A percentile compares a stretch with the other conserved stretches of the same genome.
These are phyloP conservation scores for Hypomecis atomaria DNA, from an alignment of 2,888 invertebrate genomes.

Conservation along the genomic window DNA sequence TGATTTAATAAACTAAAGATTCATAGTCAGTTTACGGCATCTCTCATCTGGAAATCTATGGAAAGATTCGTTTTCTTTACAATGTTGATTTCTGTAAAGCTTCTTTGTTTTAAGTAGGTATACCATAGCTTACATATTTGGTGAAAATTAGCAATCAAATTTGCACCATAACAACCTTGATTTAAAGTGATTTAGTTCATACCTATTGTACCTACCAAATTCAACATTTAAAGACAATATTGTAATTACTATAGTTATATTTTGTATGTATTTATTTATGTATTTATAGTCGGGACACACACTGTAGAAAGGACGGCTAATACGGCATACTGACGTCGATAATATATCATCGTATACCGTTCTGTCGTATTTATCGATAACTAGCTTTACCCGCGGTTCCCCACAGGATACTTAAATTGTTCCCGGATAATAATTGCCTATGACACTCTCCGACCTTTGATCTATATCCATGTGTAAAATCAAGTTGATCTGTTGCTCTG, in stretches of 20 bases:
- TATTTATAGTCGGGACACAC: slow-evolving; percentile 25
- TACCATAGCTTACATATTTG: neutral
- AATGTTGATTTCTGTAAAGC: too few relatives aligned
- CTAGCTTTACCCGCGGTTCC: neutral
- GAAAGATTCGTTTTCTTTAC: too few relatives aligned
- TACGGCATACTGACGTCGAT: neutral
- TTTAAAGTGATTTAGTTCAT: neutral
- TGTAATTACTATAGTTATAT: slow-evolving; percentile 8
- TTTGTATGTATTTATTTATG: slow-evolving; percentile 5
- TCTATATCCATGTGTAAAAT: too few relatives aligned
- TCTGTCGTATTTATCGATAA: neutral
- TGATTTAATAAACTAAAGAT: too few relatives aligned
- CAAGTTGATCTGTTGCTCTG: too few relatives aligned
- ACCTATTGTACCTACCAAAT: slow-evolving; percentile 5
- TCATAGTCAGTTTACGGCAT: too few relatives aligned
- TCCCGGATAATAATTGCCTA: neutral
- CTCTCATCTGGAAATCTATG: too few relatives aligned
- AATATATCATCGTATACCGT: neutral
- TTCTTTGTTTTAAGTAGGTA: too few relatives aligned
- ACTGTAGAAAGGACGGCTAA: slow-evolving; percentile 5
- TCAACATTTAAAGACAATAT: slow-evolving; percentile 2
- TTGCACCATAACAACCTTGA: neutral
- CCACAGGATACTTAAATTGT: neutral
- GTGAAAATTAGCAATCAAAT: neutral
- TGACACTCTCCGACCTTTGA: too few relatives aligned